Evolutionary conservation across 53 echinoderm and acorn worm genomes (phyloP).

Genomic region (Hippasteria phrygiana): DNA sequence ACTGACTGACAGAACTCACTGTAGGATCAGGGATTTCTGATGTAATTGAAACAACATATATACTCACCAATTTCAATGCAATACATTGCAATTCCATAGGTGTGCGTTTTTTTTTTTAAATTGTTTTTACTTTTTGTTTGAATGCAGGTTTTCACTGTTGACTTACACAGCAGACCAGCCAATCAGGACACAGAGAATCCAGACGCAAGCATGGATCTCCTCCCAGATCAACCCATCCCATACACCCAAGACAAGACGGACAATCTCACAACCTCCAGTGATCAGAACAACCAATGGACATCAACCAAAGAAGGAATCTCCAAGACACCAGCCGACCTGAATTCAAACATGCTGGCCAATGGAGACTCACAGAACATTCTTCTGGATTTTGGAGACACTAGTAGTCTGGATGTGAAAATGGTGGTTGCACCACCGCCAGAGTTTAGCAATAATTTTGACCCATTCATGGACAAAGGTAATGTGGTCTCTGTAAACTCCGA

Average conservation of each 20-base stretch:
- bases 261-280: conserved; percentile 13
- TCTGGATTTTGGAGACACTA: conserved; percentile 37
- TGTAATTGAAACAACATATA: too few relatives aligned
- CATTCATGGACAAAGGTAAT: neutral
- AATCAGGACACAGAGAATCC: conserved; percentile 9
- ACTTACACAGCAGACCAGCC: conserved; percentile 1
- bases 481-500: conserved; percentile 18
- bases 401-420: neutral
- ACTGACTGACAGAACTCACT: too few relatives aligned
- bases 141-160: conserved; percentile 50
- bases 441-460: conserved; percentile 42
- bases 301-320: conserved; percentile 2
- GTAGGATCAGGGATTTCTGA: too few relatives aligned
- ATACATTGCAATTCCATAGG: too few relatives aligned
- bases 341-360: conserved; percentile 25
- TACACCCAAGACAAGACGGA: neutral
- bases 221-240: conserved; percentile 36
- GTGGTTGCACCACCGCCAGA: conserved; percentile 47
- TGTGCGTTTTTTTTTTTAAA: neutral
- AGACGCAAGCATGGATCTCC: conserved; percentile 9
- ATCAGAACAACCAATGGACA: neutral
- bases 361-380: conserved; percentile 24
- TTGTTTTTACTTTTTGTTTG: neutral
- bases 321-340: conserved; percentile 31
- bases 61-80: too few relatives aligned